Evolutionary conservation across 2,797 vertebrate species (phyloP).

Genomic region (Meda fulgida): DNA sequence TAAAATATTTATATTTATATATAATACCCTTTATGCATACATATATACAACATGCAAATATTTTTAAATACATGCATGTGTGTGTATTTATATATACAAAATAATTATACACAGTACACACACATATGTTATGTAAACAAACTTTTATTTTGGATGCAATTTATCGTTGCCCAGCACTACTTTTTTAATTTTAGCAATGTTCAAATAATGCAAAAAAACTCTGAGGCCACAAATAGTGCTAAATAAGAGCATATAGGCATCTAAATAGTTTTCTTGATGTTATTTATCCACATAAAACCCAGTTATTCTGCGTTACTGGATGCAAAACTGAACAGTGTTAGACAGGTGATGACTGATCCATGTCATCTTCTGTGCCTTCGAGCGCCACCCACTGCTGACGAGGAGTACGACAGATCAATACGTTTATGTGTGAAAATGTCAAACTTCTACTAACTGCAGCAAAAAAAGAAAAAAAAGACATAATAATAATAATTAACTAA

Average conservation of each 20-base stretch:
- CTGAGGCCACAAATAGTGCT: background rate
- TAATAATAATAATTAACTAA: no score
- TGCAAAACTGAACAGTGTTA: background rate
- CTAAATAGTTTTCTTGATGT: background rate
- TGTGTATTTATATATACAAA: no score
- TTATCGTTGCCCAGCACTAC: no score
- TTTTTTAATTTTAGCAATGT: background rate
- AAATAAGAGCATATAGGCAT: background rate
- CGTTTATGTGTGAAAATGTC: background rate
- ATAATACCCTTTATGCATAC: no score
- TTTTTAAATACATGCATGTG: no score
- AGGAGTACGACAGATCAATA: background rate
- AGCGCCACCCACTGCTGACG: conserved; percentile 20
- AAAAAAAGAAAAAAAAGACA: background rate
- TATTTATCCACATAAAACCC: background rate
- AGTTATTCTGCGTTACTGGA: background rate
- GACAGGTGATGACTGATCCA: background rate
- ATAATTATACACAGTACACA: no score
- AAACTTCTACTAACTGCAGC: background rate
- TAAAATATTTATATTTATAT: no score
- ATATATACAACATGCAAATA: no score
- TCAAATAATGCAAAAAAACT: background rate
- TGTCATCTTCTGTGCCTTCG: background rate
- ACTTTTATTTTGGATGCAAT: no score
- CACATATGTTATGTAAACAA: no score